Conservation (phyloP, 2,888 invertebrate species). For the Leptinotarsa rubiginosa region DNA sequence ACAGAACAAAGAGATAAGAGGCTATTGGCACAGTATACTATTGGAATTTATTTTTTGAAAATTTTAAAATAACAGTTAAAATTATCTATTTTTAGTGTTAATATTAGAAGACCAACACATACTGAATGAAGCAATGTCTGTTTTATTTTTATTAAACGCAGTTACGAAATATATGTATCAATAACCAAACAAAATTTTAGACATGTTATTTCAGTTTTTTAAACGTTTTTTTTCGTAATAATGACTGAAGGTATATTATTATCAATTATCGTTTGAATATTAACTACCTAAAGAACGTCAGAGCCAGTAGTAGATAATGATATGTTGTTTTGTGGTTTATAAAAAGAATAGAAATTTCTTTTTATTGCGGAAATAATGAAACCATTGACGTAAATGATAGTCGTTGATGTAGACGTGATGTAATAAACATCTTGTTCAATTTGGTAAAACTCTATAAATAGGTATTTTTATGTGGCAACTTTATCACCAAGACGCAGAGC, state of each 20-base stretch:
- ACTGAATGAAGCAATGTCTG: too few relatives aligned
- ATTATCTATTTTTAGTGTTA: too few relatives aligned
- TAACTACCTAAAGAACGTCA: constrained; percentile 23
- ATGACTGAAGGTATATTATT: background rate
- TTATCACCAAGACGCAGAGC: constrained; percentile 24
- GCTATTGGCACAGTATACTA: too few relatives aligned
- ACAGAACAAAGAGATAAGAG: too few relatives aligned
- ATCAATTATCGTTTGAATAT: constrained; percentile 1
- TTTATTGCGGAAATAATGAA: constrained; percentile 44
- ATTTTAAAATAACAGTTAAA: too few relatives aligned
- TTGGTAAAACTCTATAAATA: constrained; percentile 45
- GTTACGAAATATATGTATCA: too few relatives aligned
- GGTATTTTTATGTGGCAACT: constrained; percentile 35
- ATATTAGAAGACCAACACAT: too few relatives aligned
- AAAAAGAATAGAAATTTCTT: constrained; percentile 33
- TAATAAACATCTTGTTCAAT: constrained; percentile 44
- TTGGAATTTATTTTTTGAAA: too few relatives aligned
- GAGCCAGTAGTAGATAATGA: constrained; percentile 6
- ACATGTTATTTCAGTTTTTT: background rate
- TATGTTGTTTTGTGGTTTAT: constrained; percentile 23
- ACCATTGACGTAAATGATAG: constrained; percentile 46
- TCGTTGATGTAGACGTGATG: constrained; percentile 38
- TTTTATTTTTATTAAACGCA: too few relatives aligned
- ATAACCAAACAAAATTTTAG: background rate
- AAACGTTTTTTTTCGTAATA: background rate